Percentiles rank a stretch among this genome's conserved stretches.
Evolutionary conservation across 2,888 invertebrate genomes (phyloP).

Genomic region (Crocallis elinguaria): DNA sequence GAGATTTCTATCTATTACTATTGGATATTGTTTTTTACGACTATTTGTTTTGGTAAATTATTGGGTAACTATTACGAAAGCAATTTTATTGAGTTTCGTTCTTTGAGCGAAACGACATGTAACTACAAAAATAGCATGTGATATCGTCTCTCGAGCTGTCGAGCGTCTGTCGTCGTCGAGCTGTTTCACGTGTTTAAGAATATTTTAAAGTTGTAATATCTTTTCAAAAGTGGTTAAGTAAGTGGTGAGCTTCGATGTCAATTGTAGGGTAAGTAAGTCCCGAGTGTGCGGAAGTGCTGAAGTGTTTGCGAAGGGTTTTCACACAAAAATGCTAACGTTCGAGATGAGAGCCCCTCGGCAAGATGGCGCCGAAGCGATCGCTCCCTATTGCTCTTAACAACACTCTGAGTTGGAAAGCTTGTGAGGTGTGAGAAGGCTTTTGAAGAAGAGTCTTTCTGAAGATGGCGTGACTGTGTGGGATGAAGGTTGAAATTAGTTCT

Average conservation of each 20-base stretch:
- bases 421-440: slow-evolving; percentile 1
- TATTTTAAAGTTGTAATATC: background rate
- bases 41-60: slow-evolving; percentile 9
- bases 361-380: slow-evolving; percentile 19
- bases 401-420: slow-evolving; percentile 13
- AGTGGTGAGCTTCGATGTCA: slow-evolving; percentile 20
- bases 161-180: too few species aligned
- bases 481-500: background rate
- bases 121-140: too few species aligned
- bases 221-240: background rate
- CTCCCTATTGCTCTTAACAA: slow-evolving; percentile 25
- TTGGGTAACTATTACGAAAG: slow-evolving; percentile 1
- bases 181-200: too few species aligned
- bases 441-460: background rate
- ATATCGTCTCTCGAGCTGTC: too few species aligned
- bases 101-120: background rate
- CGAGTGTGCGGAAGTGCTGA: slow-evolving; percentile 40
- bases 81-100: background rate
- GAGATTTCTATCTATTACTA: slow-evolving; percentile 4
- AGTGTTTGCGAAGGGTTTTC: slow-evolving; percentile 43
- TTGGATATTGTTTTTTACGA: slow-evolving; percentile 7
- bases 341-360: slow-evolving; percentile 34
- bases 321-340: slow-evolving; percentile 46
- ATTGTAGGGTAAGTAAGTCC: slow-evolving; percentile 31
- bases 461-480: slow-evolving; percentile 1